Percentiles rank a stretch among this genome's conserved stretches.
phyloP scores from a whole-genome alignment of 2,113 vertebrate species.

The Chamaea fasciata region DNA sequence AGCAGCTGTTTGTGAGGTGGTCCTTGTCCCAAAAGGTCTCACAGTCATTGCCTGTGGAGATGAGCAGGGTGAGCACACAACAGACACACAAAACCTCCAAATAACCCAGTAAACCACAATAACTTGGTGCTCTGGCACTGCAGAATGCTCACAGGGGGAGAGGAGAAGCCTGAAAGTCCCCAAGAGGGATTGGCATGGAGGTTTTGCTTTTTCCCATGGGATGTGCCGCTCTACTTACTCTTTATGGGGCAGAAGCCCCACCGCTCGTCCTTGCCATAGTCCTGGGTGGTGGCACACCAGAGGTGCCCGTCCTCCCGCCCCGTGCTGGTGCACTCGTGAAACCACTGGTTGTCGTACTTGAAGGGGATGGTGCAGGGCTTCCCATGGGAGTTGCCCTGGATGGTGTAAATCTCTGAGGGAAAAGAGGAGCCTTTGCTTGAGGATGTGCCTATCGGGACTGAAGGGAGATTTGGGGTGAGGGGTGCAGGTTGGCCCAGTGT shows the following conservation, averaged over 20 bases:
- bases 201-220: neutral
- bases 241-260: constrained; percentile 98
- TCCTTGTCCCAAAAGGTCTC: constrained; percentile 98
- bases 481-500: accelerated
- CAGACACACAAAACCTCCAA: neutral
- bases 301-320: constrained; percentile 92
- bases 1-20: constrained; percentile 91
- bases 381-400: constrained; percentile 94
- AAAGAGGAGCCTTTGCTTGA: neutral
- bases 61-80: neutral
- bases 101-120: neutral
- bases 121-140: neutral
- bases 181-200: accelerated
- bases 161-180: neutral
- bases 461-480: neutral
- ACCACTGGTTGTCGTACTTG: constrained; percentile 93
- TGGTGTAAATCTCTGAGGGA: constrained; percentile 91
- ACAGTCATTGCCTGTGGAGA: constrained; percentile 74
- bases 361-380: constrained; percentile 94
- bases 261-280: constrained; percentile 90
- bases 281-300: constrained; percentile 94
- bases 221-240: constrained; percentile 71
- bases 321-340: constrained; percentile 87
- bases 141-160: accelerated
- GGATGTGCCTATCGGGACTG: accelerated